Base-by-base conservation (phyloP, 2,888 invertebrate species). In the Rhodophaea formosa region DNA sequence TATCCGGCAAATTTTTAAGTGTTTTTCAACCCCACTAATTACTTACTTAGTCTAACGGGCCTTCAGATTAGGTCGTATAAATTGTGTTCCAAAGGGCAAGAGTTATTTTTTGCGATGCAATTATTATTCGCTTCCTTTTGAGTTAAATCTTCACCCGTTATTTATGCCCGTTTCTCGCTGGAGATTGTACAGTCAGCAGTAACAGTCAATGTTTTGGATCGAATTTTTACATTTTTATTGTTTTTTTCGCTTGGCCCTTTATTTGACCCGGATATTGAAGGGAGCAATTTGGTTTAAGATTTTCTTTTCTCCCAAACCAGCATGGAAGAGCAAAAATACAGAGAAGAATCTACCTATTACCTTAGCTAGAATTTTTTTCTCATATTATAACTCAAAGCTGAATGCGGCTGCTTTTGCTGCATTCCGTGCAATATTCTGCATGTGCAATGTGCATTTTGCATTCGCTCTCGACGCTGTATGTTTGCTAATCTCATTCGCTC, bases 1-100 rank as follows among this genome's bases (percentile, higher is more conserved):
- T 72, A 71, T 62, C 67, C 67, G 68, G 69, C 68, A 72, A 79
- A 79, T 80, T 80, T 78, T 80, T 78, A 81, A 80, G 81, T 79
- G 82, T 82, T 84, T 82, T 82, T 80, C 79, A 79, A 73, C 74
- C 77, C 74, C 69, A 69, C 78, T 84, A 84, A 86, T 85, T 83
- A 80, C 82, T 78, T 75, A 75, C 72, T 73, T 71, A 69, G 64
- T 68, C 68, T 72, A 79, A 79, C 74, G 72, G n/a, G 73, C 72
- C 66, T 69, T 65, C 70, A 73, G 77, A 80, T 81, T 79, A 79
- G 74, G 68, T 67, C 58, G 68, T 67, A 73, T 75, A 75, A 75
- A 75, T 73, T 66, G 65, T 62, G 55, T 59, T 56, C 49, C 58
- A 57, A 64, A 60, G 23, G 59, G 39, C 52, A 53, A 57, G 58